Percentiles rank a stretch among this genome's conserved stretches.
Evolutionary conservation across 2,797 vertebrate species (phyloP).

Genomic region (Emydoidea blandingii): DNA sequence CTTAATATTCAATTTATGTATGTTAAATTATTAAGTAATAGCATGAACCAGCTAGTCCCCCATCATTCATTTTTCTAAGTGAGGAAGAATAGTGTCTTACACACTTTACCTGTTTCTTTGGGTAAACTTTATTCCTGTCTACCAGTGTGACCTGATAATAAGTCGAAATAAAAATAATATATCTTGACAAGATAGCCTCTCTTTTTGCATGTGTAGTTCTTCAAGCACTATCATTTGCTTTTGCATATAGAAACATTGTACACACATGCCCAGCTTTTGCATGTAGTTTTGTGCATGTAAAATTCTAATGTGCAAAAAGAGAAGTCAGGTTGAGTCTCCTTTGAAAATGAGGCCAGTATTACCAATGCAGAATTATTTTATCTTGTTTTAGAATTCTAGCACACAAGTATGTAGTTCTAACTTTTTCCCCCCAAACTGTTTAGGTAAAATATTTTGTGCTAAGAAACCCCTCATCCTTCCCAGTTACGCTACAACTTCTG

Average conservation of each 20-base stretch:
- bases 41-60: neutral
- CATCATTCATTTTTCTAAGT: neutral
- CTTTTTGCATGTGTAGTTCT: accelerated
- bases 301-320: neutral
- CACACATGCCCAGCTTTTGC: neutral
- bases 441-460: constrained; percentile 92
- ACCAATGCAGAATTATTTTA: constrained; percentile 17
- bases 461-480: constrained; percentile 92
- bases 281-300: neutral
- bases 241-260: neutral
- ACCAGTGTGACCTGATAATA: neutral
- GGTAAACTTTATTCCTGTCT: neutral
- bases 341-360: constrained; percentile 24
- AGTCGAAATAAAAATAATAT: neutral
- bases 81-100: neutral
- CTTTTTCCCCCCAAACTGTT: constrained; percentile 17
- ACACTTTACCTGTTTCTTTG: constrained; percentile 12
- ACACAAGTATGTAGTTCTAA: constrained; percentile 40
- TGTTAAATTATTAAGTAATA: constrained; percentile 3
- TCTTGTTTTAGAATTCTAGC: neutral
- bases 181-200: neutral
- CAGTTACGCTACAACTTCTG: constrained; percentile 92
- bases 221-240: neutral
- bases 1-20: constrained; percentile 21
- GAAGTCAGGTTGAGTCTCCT: constrained; percentile 13